Evolutionary conservation across 1,140 invertebrate genomes (phyloP).

Genomic region (Maconellicoccus hirsutus): DNA sequence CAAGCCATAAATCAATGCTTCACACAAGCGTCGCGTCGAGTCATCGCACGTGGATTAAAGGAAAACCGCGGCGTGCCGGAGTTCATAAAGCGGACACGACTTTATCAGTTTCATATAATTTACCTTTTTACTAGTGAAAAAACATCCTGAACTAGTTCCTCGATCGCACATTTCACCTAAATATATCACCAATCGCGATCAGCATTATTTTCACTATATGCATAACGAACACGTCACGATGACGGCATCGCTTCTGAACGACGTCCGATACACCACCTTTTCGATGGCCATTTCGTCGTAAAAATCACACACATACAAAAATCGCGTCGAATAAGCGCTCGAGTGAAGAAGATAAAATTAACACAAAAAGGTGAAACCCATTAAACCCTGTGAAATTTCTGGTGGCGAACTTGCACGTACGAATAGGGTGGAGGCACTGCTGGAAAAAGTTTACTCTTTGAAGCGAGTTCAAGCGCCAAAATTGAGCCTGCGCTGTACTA

Average conservation of each 20-base stretch:
- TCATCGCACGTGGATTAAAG: neutral
- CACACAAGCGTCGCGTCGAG: neutral
- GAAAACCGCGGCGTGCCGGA: neutral
- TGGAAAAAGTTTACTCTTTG: slow-evolving; percentile 13
- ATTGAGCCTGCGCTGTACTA: neutral
- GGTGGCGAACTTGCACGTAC: neutral
- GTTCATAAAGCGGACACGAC: neutral
- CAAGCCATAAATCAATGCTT: neutral
- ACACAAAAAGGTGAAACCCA: neutral
- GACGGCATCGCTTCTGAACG: neutral
- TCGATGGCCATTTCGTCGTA: neutral
- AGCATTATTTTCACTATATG: neutral
- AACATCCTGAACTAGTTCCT: slow-evolving; percentile 31
- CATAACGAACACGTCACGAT: neutral
- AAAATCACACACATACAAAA: neutral
- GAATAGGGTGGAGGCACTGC: slow-evolving; percentile 9
- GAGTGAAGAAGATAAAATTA: too few species aligned
- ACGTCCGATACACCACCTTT: neutral
- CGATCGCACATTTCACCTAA: slow-evolving; percentile 30
- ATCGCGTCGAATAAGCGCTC: neutral
- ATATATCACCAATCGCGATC: neutral
- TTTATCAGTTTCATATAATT: neutral
- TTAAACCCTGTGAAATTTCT: neutral
- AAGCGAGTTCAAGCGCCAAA: slow-evolving; percentile 17
- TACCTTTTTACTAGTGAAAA: slow-evolving; percentile 31